Percentiles rank a stretch among this genome's conserved stretches.
phyloP scores from a whole-genome alignment of 1,140 invertebrate species.

The Drosophila littoralis region DNA sequence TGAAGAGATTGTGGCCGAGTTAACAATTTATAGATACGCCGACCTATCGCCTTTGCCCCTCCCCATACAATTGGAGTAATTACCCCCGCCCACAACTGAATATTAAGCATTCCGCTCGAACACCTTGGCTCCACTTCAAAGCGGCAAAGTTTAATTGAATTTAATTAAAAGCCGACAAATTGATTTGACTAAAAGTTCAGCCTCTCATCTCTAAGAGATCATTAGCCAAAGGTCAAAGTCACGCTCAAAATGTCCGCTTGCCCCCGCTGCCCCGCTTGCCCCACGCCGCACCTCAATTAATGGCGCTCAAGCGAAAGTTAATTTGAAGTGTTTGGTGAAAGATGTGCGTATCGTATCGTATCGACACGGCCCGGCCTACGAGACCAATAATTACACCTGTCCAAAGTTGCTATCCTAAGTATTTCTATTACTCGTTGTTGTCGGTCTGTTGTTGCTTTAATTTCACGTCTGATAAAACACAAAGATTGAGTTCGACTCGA shows the following conservation, averaged over 20 bases:
- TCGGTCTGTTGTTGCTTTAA: constrained; percentile 50
- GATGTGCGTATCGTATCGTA: constrained; percentile 44
- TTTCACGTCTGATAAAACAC: constrained; percentile 81
- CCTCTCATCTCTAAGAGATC: constrained; percentile 30
- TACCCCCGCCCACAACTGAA: constrained; percentile 37
- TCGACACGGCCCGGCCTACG: constrained; percentile 45
- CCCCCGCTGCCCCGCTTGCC: neutral
- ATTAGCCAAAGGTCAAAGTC: constrained; percentile 53
- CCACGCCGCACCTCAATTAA: constrained; percentile 64
- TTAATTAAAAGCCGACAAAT: constrained; percentile 81
- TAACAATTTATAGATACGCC: neutral
- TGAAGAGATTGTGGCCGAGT: neutral
- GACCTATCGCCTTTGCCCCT: neutral
- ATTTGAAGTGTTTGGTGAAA: constrained; percentile 58
- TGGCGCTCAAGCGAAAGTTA: constrained; percentile 75
- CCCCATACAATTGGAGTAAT: constrained; percentile 29
- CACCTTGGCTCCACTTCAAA: constrained; percentile 32
- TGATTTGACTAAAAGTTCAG: constrained; percentile 62
- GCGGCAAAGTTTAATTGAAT: constrained; percentile 73
- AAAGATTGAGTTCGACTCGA: constrained; percentile 50
- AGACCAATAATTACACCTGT: constrained; percentile 76
- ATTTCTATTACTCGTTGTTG: constrained; percentile 45
- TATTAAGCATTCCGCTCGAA: constrained; percentile 41
- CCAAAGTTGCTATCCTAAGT: constrained; percentile 49
- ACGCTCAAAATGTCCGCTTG: constrained; percentile 6